These are phyloP conservation scores for Drosophila formosana DNA, from an alignment of 2,888 invertebrate species.

Conservation along the genomic window DNA sequence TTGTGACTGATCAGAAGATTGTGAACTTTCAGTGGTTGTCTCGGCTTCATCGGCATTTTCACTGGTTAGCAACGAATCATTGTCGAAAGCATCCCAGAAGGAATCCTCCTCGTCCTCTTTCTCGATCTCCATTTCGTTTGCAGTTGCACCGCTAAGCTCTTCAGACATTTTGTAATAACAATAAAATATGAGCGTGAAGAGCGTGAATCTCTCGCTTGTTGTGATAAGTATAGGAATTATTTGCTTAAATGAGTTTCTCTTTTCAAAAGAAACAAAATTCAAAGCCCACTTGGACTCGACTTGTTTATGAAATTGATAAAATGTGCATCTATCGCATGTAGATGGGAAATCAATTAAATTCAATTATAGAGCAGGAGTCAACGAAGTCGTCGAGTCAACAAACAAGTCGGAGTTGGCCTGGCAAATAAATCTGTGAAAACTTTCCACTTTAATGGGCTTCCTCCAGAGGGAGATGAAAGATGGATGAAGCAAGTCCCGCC, in stretches of 20 bases:
- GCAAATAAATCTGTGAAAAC: conserved; percentile 66
- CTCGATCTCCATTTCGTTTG: not conserved
- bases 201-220: not conserved
- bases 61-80: not conserved
- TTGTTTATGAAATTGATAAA: not conserved
- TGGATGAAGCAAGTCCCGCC: conserved; percentile 31
- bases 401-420: conserved; percentile 2
- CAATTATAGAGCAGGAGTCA: conserved; percentile 15
- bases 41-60: conserved; percentile 6
- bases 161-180: conserved; percentile 39
- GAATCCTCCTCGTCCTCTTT: conserved; percentile 7
- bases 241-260: not conserved
- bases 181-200: not conserved
- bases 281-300: conserved; percentile 13
- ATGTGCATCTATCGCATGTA: not conserved
- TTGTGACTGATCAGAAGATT: not conserved
- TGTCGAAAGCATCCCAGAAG: conserved; percentile 31
- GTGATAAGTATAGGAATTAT: not conserved
- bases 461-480: conserved; percentile 8
- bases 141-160: not conserved
- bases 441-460: conserved; percentile 30
- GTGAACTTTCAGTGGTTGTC: not conserved
- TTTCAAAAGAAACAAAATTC: conserved; percentile 3
- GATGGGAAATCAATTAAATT: conserved; percentile 49
- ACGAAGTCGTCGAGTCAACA: conserved; percentile 9